Base-by-base conservation (phyloP, 1,140 invertebrate species). In the Cheumatopsyche charites region DNA sequence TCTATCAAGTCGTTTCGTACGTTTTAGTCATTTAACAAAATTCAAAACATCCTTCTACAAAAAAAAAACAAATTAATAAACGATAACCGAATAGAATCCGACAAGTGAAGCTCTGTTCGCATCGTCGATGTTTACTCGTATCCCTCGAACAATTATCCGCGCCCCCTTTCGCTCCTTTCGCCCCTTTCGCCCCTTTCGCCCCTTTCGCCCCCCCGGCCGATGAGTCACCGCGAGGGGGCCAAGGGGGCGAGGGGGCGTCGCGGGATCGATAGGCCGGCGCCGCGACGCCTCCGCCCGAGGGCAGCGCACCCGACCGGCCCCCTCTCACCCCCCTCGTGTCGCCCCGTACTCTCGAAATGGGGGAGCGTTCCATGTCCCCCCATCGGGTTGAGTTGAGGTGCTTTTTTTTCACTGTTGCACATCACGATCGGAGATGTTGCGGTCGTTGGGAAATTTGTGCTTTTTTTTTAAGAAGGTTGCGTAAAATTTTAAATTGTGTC, bases 221-320 rank as follows among this genome's bases (percentile, higher is more conserved):
- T 21, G 65, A 67, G 65, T 49, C 29, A 36, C 49, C 21, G 25
- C 36, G 52, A 61, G 36, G 42, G 41, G 17, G 21, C 17, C 17
- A 13, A 42, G 62, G 29, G 62, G 23, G 11, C 26, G 61, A 15
- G 29, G 21, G 62, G 21, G 55, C 7, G 23, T 17, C 7, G 67
- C 36, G 70, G 71, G 74, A 72, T 75, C 74, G 74, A 75, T 75
- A 75, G 74, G 67, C 73, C 21, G 73, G 73, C 74, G 74, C 74
- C 74, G 67, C 61, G 74, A 72, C 74, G 67, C 71, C 71, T 49
- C 73, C 15, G 55, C 61, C 17, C 66, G 63, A 42, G 63, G 42
- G 45, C 63, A 47, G n/a, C 55, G 42, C 62, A 15, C 62, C 29
- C 62, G 29, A 12, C 58, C 17, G n/a, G n/a, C n/a, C n/a, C n/a